phyloP scores from a whole-genome alignment of 2,888 invertebrate genomes.

The Yponomeuta sedellus region DNA sequence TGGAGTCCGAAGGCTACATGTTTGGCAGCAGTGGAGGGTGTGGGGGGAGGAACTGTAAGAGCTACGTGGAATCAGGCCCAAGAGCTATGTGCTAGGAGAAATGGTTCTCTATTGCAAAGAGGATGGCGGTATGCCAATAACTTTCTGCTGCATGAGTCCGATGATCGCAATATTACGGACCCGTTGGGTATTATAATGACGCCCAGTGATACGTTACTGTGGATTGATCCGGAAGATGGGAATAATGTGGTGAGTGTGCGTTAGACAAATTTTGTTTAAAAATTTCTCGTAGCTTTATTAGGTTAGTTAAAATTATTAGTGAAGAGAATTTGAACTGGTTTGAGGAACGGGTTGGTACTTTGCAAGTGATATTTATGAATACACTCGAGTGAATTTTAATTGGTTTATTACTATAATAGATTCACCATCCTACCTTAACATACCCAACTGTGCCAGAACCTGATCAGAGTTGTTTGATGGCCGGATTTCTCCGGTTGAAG shows the following conservation, averaged over 20 bases:
- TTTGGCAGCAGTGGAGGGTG: constrained; percentile 37
- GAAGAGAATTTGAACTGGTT: neutral
- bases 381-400: neutral
- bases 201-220: constrained; percentile 31
- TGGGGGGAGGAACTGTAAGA: constrained; percentile 44
- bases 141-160: constrained; percentile 31
- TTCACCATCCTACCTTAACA: neutral
- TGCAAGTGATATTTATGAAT: neutral
- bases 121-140: constrained; percentile 65
- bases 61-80: constrained; percentile 59
- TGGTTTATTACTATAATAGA: neutral
- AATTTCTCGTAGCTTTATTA: neutral
- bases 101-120: constrained; percentile 47
- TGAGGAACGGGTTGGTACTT: neutral
- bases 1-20: constrained; percentile 54
- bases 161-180: constrained; percentile 31
- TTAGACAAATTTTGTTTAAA: neutral
- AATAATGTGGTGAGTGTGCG: constrained; percentile 31
- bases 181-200: constrained; percentile 50
- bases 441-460: neutral
- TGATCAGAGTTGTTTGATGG: too few relatives aligned
- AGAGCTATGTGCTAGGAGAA: constrained; percentile 42
- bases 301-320: neutral
- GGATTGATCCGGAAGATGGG: constrained; percentile 37
- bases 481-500: neutral